Evolutionary conservation across 2,797 vertebrate species (phyloP), one percentile per base, ranked within the genome.

Genomic region (Gila robusta): DNA sequence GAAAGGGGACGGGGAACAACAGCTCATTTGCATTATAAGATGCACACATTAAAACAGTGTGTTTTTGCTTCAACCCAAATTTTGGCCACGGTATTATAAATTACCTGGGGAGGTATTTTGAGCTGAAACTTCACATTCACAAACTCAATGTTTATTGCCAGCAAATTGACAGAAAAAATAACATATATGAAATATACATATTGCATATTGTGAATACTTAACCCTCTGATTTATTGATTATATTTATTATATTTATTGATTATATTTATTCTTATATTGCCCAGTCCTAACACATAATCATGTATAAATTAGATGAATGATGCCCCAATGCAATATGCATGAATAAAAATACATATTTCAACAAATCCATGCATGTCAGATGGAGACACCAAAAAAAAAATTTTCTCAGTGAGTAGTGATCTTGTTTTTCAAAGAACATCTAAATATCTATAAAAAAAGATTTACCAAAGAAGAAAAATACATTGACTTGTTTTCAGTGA

Each of bases 321-420:
- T 67, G 41, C 26, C 6, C 1, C n/a, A 12, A 21, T 41, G 44
- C 47, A 77, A 83, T 52, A 76, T 67, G 44, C 28, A 83, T 76
- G 70, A 64, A 74, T 71, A 59, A 76, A 76, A 67, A 77, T 28
- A 54, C 23, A 83, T 67, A 67, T 83, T 77, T 77, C 23, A 84
- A 56, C 47, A 81, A 66, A 64, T 28, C 41, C 44, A 67, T n/a
- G 21, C 41, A 39, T 83, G 56, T 52, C 56, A 52, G 16, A 52
- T 16, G 72, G 5, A 49, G 9, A 11, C 26, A n/a, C 41, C n/a
- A 52, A 72, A 72, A 72, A 6, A n/a, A 39, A 39, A 4, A 23
- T 5, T 70, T 70, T 70, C 11, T 41, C 23, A n/a, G 8, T 10
- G n/a, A 32, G 41, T 73, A 47, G 16, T 72, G n/a, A 73, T 73